A percentile compares a stretch with the other conserved stretches of the same genome.
phyloP scores from a whole-genome alignment of 2,113 vertebrate species.

The Corydoras maculifer region DNA sequence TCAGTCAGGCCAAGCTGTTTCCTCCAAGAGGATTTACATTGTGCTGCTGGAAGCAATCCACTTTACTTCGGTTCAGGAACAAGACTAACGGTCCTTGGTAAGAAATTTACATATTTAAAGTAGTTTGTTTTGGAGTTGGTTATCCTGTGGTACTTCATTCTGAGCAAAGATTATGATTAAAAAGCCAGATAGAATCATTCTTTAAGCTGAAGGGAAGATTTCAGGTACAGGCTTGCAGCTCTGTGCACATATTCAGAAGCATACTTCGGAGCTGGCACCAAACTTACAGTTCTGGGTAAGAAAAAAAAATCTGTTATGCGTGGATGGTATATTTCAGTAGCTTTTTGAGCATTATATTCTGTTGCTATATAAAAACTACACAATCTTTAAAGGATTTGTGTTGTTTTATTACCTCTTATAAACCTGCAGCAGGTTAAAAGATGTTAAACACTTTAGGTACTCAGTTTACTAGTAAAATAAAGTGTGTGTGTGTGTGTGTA shows the following conservation, averaged over 20 bases:
- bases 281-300: conserved; percentile 52
- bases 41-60: conserved; percentile 22
- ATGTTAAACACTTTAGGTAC: too few relatives aligned
- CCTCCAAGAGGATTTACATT: background rate
- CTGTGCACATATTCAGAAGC: conserved; percentile 41
- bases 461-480: too few relatives aligned
- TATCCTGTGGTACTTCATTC: background rate
- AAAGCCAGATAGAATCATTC: background rate
- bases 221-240: conserved; percentile 27
- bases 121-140: background rate
- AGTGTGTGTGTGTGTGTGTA: too few relatives aligned
- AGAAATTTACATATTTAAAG: conserved; percentile 26
- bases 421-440: too few relatives aligned
- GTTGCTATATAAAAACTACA: background rate
- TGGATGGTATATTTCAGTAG: background rate
- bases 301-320: background rate
- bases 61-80: conserved; percentile 59
- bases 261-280: conserved; percentile 46
- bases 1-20: background rate
- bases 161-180: background rate
- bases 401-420: too few relatives aligned
- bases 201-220: background rate
- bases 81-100: conserved; percentile 49
- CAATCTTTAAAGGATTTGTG: background rate
- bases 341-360: background rate